A percentile compares a stretch with the other conserved stretches of the same genome.
These are phyloP conservation scores for Elgaria multicarinata DNA, from an alignment of 2,113 vertebrate species.

Conservation along the genomic window DNA sequence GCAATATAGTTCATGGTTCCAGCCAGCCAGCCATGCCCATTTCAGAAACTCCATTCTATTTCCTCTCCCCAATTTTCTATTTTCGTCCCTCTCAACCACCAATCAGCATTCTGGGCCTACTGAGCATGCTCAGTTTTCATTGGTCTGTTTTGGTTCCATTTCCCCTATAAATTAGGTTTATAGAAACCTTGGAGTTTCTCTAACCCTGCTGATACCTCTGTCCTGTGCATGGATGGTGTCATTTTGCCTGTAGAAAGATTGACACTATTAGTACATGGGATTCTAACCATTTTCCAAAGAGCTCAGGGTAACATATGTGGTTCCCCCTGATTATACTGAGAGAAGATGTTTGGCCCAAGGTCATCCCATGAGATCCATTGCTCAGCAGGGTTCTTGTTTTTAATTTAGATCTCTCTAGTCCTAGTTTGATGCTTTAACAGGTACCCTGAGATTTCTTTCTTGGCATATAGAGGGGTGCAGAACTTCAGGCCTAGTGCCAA, in stretches of 20 bases:
- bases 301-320: too few relatives aligned
- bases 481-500: too few relatives aligned
- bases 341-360: neutral
- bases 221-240: too few relatives aligned
- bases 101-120: neutral
- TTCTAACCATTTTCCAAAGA: too few relatives aligned
- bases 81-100: neutral
- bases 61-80: neutral
- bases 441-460: neutral
- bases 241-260: too few relatives aligned
- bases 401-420: neutral
- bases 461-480: neutral
- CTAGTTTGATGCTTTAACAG: too few relatives aligned
- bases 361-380: neutral
- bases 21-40: neutral
- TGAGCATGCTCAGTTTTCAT: neutral
- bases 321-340: neutral
- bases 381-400: neutral
- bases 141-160: neutral
- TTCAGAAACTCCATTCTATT: neutral
- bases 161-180: too few relatives aligned
- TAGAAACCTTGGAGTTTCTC: neutral
- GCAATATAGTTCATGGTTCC: neutral
- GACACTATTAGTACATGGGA: too few relatives aligned
- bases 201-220: neutral